These are phyloP conservation scores for Dryobotodes eremita DNA, from an alignment of 2,888 invertebrate genomes.

Conservation along the genomic window DNA sequence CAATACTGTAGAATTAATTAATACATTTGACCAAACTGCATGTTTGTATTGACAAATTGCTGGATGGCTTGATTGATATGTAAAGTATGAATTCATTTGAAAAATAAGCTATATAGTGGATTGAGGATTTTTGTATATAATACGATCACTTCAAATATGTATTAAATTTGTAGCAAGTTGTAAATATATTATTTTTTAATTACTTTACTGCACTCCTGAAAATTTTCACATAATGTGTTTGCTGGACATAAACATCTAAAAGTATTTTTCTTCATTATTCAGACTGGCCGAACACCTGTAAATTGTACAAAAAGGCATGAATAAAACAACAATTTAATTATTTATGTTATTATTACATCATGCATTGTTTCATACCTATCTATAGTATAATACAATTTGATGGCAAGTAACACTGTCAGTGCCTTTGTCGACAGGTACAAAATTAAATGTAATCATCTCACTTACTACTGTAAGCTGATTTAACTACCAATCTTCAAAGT, in stretches of 20 bases:
- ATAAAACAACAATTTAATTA: conserved; percentile 66
- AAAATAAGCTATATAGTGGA: neutral
- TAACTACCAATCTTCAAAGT: conserved; percentile 33
- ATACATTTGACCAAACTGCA: conserved; percentile 5
- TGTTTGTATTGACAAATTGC: conserved; percentile 8
- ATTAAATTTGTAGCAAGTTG: conserved; percentile 14
- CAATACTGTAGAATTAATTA: neutral
- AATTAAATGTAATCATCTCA: conserved; percentile 70
- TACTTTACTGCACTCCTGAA: neutral
- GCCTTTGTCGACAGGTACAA: conserved; percentile 60
- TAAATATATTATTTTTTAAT: conserved; percentile 22
- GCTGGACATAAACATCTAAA: neutral
- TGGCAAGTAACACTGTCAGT: conserved; percentile 74
- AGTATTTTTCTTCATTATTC: neutral
- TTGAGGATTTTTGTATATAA: conserved; percentile 37
- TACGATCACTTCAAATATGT: conserved; percentile 13
- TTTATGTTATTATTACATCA: conserved; percentile 71
- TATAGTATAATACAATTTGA: conserved; percentile 75
- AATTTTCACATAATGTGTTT: neutral
- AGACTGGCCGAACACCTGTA: conserved; percentile 16
- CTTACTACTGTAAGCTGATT: conserved; percentile 51
- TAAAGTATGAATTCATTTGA: conserved; percentile 1
- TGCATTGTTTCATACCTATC: conserved; percentile 72
- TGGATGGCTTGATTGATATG: neutral
- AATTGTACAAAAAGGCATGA: conserved; percentile 47